These are phyloP conservation scores for mouse (Mus musculus) DNA, from an alignment of 2,113 vertebrate species.

Conservation along the genomic window GRCm39 chr17:72673001-72673500, in stretches of 20 bases:
- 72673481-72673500: neutral
- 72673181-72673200: neutral
- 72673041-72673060: neutral
- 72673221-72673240: neutral
- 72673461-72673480: neutral
- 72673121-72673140: neutral
- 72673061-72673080: neutral
- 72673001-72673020: neutral
- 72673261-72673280: neutral
- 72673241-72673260: neutral
- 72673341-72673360: neutral
- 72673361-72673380: neutral
- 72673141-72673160: neutral
- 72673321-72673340: slow-evolving; percentile 19
- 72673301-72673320: neutral
- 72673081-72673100: neutral
- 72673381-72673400: neutral
- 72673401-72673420: neutral
- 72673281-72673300: neutral
- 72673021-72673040: neutral
- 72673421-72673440: neutral
- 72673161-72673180: neutral
- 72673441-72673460: neutral
- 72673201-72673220: neutral
- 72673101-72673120: neutral